These are phyloP conservation scores for Rhabdophis nuchalis DNA, from an alignment of 2,797 vertebrate genomes.

Conservation along the genomic window DNA sequence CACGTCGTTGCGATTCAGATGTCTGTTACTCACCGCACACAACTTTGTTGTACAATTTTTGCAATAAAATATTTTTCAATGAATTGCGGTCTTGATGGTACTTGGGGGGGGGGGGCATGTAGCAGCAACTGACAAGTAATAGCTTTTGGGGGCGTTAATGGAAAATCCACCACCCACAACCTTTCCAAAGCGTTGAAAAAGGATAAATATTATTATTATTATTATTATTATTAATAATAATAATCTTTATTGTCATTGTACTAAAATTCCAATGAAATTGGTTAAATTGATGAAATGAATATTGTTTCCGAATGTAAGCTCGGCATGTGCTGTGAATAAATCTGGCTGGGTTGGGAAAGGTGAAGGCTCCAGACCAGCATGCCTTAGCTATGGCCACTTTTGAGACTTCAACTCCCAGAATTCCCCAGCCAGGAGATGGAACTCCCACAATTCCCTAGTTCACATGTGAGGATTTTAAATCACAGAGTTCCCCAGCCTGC, in stretches of 20 bases:
- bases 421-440: too few species aligned
- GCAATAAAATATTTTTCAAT: constrained; percentile 67
- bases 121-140: not conserved
- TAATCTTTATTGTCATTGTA: too few species aligned
- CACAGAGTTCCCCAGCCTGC: too few species aligned
- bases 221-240: too few species aligned
- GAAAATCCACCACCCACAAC: not conserved
- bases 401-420: not conserved
- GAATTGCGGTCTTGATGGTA: not conserved
- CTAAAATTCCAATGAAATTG: too few species aligned
- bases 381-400: not conserved
- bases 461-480: too few species aligned
- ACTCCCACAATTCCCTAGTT: too few species aligned
- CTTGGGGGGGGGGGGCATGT: not conserved
- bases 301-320: not conserved
- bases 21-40: constrained; percentile 40
- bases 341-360: not conserved
- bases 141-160: too few species aligned
- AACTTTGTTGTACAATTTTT: constrained; percentile 53
- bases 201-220: too few species aligned
- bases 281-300: not conserved
- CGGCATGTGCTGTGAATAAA: not conserved
- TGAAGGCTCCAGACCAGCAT: accelerated
- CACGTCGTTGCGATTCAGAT: constrained; percentile 33
- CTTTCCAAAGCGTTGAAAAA: not conserved